Percentiles rank a stretch among this genome's conserved stretches.
phyloP scores from a whole-genome alignment of 2,888 invertebrate genomes.

The Andrena hattorfiana region DNA sequence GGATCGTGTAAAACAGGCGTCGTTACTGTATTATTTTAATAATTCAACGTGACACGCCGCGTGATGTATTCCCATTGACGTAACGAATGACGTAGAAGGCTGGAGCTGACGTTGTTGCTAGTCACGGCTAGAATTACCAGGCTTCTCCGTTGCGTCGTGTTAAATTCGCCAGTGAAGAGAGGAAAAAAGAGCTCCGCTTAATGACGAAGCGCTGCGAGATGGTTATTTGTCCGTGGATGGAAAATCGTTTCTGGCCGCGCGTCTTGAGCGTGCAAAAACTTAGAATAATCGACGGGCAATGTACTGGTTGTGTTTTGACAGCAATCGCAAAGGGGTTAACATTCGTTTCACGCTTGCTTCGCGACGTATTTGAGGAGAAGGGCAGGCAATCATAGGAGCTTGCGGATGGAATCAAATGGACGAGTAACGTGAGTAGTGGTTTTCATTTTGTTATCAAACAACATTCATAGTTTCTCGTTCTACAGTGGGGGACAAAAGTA shows the following conservation, averaged over 20 bases:
- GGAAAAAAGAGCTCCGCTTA: constrained; percentile 36
- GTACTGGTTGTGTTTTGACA: constrained; percentile 4
- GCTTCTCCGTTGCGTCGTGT: constrained; percentile 3
- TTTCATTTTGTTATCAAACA: too few species aligned
- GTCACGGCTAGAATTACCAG: constrained; percentile 46
- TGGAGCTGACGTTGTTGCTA: constrained; percentile 53
- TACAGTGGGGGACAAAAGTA: too few species aligned
- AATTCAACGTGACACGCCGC: constrained; percentile 57
- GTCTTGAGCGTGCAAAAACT: not conserved
- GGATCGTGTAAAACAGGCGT: constrained; percentile 33
- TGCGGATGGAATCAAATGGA: not conserved
- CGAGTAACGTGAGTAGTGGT: too few species aligned
- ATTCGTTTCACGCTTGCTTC: not conserved
- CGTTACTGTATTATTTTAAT: constrained; percentile 62
- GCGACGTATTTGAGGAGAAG: not conserved
- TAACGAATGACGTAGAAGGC: constrained; percentile 51
- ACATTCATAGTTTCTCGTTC: too few species aligned
- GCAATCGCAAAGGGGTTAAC: not conserved
- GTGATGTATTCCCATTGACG: constrained; percentile 48
- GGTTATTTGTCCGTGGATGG: constrained; percentile 14
- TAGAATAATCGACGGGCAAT: not conserved
- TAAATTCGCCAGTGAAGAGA: constrained; percentile 29
- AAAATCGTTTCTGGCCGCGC: not conserved
- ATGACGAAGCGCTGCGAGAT: constrained; percentile 1
- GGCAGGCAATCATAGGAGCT: not conserved